Evolutionary conservation across 2,888 invertebrate genomes (phyloP), one percentile per base, ranked within the genome.

Genomic region (Limnephilus lunatus): DNA sequence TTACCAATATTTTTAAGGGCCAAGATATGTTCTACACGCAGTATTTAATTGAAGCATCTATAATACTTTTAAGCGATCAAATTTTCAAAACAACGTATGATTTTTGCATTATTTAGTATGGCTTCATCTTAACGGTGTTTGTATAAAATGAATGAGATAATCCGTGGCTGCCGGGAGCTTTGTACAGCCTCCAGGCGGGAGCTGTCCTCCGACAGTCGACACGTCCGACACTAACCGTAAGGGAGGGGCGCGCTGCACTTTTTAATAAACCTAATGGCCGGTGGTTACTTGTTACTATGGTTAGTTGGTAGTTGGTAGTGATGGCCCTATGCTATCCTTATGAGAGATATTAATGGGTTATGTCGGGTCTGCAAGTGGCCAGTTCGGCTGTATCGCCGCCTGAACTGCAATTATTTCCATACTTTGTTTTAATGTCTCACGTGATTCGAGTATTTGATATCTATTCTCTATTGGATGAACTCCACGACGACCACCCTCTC

Each of bases 191-290:
- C 48, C 48, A 48, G 53, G 53, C 53, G 14, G 53, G 53, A 68
- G 7, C 25, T 25, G 53, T 68, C 53, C 53, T 68, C 53, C 53
- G 53, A 68, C 95, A 39, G 83, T 44, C 30, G 48, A 39, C 86
- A 48, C 53, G 31, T 30, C 35, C 86, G 90, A 68, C 35, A 31
- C 12, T 44, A 48, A 25, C n/a, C 95, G 95, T 95, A 95, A 95
- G 95, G 95, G 95, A 96, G 96, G 96, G 48, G n/a, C 15, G 87
- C 53, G 88, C 90, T 88, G 90, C 92, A 88, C 81, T 92, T 93
- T 93, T 93, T 93, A 93, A 93, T 93, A 93, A 92, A 92, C 87
- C 93, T 93, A 93, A 93, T 93, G 93, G 93, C 85, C 53, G 82
- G 82, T 25, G 82, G 91, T 48, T 35, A 68, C 53, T 53, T 68